phyloP scores from a whole-genome alignment of 2,797 vertebrate genomes.

The Sebastolobus altivelis region DNA sequence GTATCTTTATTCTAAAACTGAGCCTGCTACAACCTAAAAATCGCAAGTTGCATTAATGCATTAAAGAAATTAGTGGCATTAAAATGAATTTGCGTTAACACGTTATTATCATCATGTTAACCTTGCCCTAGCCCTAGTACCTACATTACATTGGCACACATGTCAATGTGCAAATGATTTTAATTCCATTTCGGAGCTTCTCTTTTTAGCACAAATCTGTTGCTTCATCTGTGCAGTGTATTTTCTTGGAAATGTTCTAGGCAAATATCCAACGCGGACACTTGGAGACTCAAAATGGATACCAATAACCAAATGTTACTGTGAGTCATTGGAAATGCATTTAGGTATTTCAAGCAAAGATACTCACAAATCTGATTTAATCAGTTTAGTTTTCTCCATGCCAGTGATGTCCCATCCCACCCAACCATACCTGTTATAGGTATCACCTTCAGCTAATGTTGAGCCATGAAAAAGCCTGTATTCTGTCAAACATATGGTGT shows the following conservation, averaged over 20 bases:
- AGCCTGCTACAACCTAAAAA: too few species aligned
- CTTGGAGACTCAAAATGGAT: neutral
- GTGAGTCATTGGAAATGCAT: neutral
- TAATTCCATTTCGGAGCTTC: neutral
- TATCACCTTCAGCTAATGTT: neutral
- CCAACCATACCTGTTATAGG: neutral
- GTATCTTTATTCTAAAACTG: too few species aligned
- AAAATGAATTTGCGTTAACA: accelerated
- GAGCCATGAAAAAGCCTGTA: neutral
- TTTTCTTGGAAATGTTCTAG: neutral
- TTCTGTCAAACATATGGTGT: neutral
- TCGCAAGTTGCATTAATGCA: too few species aligned
- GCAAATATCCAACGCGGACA: neutral
- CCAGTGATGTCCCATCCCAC: neutral
- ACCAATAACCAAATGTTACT: neutral
- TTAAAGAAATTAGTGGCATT: too few species aligned
- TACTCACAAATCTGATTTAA: neutral
- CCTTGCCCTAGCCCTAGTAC: too few species aligned
- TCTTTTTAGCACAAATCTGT: neutral
- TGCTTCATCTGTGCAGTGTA: neutral
- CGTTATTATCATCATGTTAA: too few species aligned
- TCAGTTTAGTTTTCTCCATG: neutral
- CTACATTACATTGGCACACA: neutral
- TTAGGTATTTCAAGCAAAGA: neutral
- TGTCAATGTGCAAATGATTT: neutral